phyloP scores from a whole-genome alignment of 2,888 invertebrate species.

The Agrochola litura region DNA sequence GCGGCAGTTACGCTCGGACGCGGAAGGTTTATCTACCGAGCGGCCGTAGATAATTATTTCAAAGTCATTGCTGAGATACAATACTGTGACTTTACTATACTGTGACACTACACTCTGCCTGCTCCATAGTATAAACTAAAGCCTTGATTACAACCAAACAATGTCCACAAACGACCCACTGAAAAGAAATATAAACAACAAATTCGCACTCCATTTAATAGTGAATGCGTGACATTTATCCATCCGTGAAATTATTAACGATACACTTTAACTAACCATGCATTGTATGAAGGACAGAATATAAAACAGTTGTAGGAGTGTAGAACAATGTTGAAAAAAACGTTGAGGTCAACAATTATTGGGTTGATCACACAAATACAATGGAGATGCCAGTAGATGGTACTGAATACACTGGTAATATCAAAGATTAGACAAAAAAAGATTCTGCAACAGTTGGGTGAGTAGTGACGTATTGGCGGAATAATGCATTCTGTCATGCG shows the following conservation, averaged over 20 bases:
- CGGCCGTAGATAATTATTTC: too few relatives aligned
- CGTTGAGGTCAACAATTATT: slow-evolving; percentile 54
- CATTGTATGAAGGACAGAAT: slow-evolving; percentile 42
- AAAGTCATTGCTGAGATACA: too few relatives aligned
- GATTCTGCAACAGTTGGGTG: neutral
- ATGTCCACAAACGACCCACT: slow-evolving; percentile 6
- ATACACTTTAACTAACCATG: slow-evolving; percentile 48
- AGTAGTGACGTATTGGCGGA: neutral
- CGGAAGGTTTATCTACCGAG: too few relatives aligned
- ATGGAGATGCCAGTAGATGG: slow-evolving; percentile 49
- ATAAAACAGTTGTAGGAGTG: slow-evolving; percentile 43
- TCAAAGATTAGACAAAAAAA: slow-evolving; percentile 38
- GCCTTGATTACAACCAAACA: slow-evolving; percentile 48
- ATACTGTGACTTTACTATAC: too few relatives aligned
- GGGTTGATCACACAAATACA: slow-evolving; percentile 54
- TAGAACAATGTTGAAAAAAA: slow-evolving; percentile 52
- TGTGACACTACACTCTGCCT: slow-evolving; percentile 5
- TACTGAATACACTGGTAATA: slow-evolving; percentile 38
- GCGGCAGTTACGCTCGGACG: too few relatives aligned
- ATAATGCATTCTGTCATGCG: neutral
- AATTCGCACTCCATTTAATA: slow-evolving; percentile 53
- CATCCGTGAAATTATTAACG: slow-evolving; percentile 50
- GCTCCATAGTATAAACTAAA: slow-evolving; percentile 3
- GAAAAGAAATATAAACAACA: slow-evolving; percentile 40
- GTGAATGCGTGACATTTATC: slow-evolving; percentile 52